A percentile compares a stretch with the other conserved stretches of the same genome.
These are phyloP conservation scores for Pasiphila rectangulata DNA, from an alignment of 2,888 invertebrate species.

Conservation along the genomic window DNA sequence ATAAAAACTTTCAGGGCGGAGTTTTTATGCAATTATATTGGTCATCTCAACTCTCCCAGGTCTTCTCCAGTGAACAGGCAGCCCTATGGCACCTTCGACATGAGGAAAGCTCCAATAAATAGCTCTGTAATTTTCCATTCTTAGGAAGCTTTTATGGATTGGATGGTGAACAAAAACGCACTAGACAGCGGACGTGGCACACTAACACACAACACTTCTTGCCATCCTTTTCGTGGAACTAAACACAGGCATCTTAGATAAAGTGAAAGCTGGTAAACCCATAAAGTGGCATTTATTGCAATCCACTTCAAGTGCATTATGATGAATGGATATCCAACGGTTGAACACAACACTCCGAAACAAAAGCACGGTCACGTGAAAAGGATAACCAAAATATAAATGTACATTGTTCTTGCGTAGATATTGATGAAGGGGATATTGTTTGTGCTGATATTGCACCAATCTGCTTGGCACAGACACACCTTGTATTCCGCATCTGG, in stretches of 20 bases:
- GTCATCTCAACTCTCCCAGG: too few species aligned
- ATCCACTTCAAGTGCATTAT: slow-evolving; percentile 51
- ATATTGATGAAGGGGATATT: slow-evolving; percentile 18
- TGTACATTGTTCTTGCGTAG: slow-evolving; percentile 15
- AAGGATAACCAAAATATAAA: slow-evolving; percentile 18
- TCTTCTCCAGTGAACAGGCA: too few species aligned
- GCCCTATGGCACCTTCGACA: too few species aligned
- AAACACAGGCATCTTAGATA: slow-evolving; percentile 70
- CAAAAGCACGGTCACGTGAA: slow-evolving; percentile 11
- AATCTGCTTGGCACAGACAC: slow-evolving; percentile 67
- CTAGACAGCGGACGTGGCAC: slow-evolving; percentile 70
- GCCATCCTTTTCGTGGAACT: slow-evolving; percentile 77
- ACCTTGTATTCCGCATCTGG: slow-evolving; percentile 64
- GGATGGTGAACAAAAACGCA: slow-evolving; percentile 63
- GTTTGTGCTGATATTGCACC: slow-evolving; percentile 56
- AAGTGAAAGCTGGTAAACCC: slow-evolving; percentile 76
- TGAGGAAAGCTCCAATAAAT: background rate
- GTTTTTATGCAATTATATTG: too few species aligned
- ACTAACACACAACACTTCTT: slow-evolving; percentile 77
- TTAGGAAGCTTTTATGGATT: slow-evolving; percentile 45
- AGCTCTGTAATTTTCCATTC: background rate
- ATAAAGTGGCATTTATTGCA: slow-evolving; percentile 72
- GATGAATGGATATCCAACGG: slow-evolving; percentile 23
- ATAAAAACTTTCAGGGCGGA: too few species aligned
- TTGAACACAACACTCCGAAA: slow-evolving; percentile 9